Evolutionary conservation across 2,888 invertebrate species (phyloP).

Genomic region (Cephus spinipes): DNA sequence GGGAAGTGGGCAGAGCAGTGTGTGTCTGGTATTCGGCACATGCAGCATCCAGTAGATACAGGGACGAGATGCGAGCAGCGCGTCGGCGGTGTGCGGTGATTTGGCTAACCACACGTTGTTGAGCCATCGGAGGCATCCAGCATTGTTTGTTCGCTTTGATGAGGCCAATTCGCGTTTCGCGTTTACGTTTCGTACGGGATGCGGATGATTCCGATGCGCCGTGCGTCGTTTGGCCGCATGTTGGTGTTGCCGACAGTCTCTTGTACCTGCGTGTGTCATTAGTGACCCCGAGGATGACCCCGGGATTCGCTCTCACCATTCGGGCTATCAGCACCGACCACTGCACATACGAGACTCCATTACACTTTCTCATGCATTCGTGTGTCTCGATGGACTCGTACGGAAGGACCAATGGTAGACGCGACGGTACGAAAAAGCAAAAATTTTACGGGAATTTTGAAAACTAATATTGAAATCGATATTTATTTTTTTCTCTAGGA

Average conservation of each 20-base stretch:
- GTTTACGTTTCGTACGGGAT: constrained; percentile 39
- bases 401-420: background rate
- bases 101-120: constrained; percentile 66
- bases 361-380: constrained; percentile 18
- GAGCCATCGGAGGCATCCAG: constrained; percentile 61
- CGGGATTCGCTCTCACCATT: constrained; percentile 56
- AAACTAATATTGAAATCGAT: background rate
- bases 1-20: background rate
- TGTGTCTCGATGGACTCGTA: background rate
- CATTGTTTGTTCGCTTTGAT: constrained; percentile 66
- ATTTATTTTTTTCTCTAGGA: background rate
- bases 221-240: constrained; percentile 19
- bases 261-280: constrained; percentile 60
- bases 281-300: constrained; percentile 59
- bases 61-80: constrained; percentile 11
- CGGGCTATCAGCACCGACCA: constrained; percentile 57
- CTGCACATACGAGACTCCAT: constrained; percentile 45
- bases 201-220: constrained; percentile 27
- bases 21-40: constrained; percentile 13
- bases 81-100: constrained; percentile 53
- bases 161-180: constrained; percentile 64
- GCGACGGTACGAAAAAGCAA: background rate
- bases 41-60: constrained; percentile 18
- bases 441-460: background rate
- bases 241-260: constrained; percentile 17